Conservation (phyloP, 1,140 invertebrate genomes). For the Notospermus geniculatus region DNA sequence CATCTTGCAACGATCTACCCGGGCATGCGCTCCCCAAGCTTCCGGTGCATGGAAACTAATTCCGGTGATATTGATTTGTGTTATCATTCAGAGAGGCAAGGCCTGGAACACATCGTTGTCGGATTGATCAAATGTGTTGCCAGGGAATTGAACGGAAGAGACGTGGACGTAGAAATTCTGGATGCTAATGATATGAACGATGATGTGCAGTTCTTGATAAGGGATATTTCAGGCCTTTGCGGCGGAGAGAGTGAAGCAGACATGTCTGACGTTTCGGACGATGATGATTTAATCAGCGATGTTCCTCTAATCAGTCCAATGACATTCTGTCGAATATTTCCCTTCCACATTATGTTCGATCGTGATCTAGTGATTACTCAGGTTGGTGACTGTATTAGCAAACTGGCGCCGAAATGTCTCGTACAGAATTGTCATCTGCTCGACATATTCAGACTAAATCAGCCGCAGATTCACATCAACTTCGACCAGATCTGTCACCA, state of each 20-base stretch:
- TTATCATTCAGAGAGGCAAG: slow-evolving; percentile 55
- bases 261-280: slow-evolving; percentile 7
- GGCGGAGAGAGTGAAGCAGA: not conserved
- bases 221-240: slow-evolving; percentile 58
- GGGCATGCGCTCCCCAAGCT: slow-evolving; percentile 56
- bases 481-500: slow-evolving; percentile 90
- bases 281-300: slow-evolving; percentile 28
- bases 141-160: slow-evolving; percentile 85
- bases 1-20: slow-evolving; percentile 53
- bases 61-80: slow-evolving; percentile 46
- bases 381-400: slow-evolving; percentile 76
- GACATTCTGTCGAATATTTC: slow-evolving; percentile 91
- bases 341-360: slow-evolving; percentile 93
- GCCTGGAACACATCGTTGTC: slow-evolving; percentile 43
- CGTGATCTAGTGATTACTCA: slow-evolving; percentile 79
- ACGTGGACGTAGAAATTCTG: slow-evolving; percentile 82
- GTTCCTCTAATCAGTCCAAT: slow-evolving; percentile 66
- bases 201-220: slow-evolving; percentile 90
- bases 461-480: slow-evolving; percentile 82
- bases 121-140: slow-evolving; percentile 68
- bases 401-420: slow-evolving; percentile 60
- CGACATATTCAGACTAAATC: slow-evolving; percentile 76
- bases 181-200: slow-evolving; percentile 80
- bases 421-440: slow-evolving; percentile 68
- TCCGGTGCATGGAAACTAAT: slow-evolving; percentile 59